phyloP scores from a whole-genome alignment of 2,888 invertebrate species.

The Drosophila rubida region DNA sequence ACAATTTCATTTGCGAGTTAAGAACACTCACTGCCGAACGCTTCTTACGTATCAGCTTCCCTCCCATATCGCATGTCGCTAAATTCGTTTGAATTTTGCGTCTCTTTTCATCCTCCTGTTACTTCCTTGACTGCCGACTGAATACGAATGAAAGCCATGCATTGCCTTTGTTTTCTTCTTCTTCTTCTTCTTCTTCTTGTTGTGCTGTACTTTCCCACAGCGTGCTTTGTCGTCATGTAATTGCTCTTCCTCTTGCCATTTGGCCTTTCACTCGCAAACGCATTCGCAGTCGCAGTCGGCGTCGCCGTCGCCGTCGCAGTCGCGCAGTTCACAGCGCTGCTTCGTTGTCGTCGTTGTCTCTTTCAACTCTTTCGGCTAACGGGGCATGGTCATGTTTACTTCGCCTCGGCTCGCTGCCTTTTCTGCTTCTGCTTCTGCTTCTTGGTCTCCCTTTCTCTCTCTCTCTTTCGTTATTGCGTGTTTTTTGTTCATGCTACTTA shows the following conservation, averaged over 20 bases:
- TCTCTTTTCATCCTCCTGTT: not conserved
- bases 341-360: not conserved
- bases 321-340: constrained; percentile 8
- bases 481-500: constrained; percentile 56
- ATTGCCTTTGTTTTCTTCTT: not conserved
- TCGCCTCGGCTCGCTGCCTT: constrained; percentile 23
- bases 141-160: constrained; percentile 1
- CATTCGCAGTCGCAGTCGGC: constrained; percentile 6
- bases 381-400: constrained; percentile 38
- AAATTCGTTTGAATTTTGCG: too few relatives aligned
- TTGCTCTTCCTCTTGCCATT: constrained; percentile 18
- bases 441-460: not conserved
- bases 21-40: too few relatives aligned
- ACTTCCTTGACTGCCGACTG: constrained; percentile 2
- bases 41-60: not conserved
- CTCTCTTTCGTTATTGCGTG: not conserved
- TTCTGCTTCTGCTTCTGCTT: not conserved
- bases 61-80: not conserved
- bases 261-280: constrained; percentile 48
- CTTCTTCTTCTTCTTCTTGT: too few relatives aligned
- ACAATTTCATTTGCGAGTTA: too few relatives aligned
- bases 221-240: constrained; percentile 13
- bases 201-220: constrained; percentile 23
- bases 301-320: too few relatives aligned
- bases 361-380: constrained; percentile 16